Evolutionary conservation across 2,888 invertebrate species (phyloP), one percentile per base, ranked within the genome.

Genomic region (Podabrus alpinus): DNA sequence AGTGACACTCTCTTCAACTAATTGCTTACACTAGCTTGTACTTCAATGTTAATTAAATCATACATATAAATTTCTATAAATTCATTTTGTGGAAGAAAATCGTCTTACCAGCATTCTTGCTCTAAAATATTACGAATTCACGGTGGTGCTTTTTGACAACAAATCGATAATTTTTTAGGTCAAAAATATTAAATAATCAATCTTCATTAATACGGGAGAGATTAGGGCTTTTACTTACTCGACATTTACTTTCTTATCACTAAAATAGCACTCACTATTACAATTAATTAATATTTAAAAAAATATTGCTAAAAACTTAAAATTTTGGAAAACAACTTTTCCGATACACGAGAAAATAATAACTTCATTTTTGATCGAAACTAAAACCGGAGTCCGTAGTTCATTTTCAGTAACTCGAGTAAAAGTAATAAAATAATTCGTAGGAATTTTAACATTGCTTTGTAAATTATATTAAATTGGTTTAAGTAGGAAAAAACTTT

Each of bases 131-230:
- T 66, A n/a, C 17, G 19, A 73, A 29, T 72, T 66, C 59, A 16
- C 66, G 10, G 24, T 15, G 24, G 17, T 19, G 16, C 25, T 67
- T 59, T 71, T 66, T 59, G 60, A 15, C 60, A 19, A 60, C 67
- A 24, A 69, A 66, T 73, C 69, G 66, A 73, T 69, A 64, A 24
- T 64, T 73, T 73, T 69, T 68, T 73, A 68, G 73, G 73, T 73
- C 73, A 68, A 69, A 73, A 69, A 62, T 73, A 73, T 73, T 73
- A 73, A 73, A 69, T 73, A 73, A 73, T 73, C 73, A 69, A 73
- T 73, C 68, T 73, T 73, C 68, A 68, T 73, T 73, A 69, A 25
- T 17, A 21, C 64, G 66, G 17, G 68, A 72, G 59, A 72, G 72
- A 72, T 72, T 72, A 72, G 72, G 61, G 72, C 67, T 72, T 59